Conservation (phyloP, 2,797 vertebrate genomes). For the Squalus acanthias region DNA sequence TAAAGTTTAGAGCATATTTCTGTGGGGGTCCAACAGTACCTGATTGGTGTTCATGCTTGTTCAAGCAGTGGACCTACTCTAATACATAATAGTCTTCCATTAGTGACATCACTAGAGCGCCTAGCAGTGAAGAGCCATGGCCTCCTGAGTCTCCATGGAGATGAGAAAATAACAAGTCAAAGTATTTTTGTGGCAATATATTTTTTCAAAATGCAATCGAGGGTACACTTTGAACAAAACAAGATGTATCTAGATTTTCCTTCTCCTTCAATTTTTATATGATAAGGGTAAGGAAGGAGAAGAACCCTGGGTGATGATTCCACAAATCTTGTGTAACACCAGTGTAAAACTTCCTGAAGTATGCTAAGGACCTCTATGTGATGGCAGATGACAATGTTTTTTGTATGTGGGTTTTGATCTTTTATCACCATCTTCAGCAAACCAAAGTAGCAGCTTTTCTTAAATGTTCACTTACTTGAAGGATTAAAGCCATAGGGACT, state of each 20-base stretch:
- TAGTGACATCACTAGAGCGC: not conserved
- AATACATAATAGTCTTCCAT: not conserved
- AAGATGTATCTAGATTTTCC: not conserved
- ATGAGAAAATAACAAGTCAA: not conserved
- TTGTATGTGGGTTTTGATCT: not conserved
- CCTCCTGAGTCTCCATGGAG: not conserved
- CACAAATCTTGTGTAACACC: not conserved
- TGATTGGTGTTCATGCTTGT: not conserved
- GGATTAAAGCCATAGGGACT: not conserved
- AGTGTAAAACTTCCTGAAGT: not conserved
- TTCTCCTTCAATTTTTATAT: not conserved
- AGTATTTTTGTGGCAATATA: not conserved
- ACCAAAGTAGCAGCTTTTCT: not conserved
- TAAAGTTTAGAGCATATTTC: no score
- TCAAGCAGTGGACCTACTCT: not conserved
- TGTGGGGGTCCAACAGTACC: no score
- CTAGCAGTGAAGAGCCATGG: not conserved
- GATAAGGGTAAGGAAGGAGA: not conserved
- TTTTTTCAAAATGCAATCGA: not conserved
- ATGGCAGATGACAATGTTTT: not conserved
- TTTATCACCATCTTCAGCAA: not conserved
- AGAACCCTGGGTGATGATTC: not conserved
- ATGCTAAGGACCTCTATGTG: not conserved
- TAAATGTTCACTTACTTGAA: not conserved
- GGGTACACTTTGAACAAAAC: not conserved